These are phyloP conservation scores for Aramus guarauna DNA, from an alignment of 2,113 vertebrate genomes.

Conservation along the genomic window DNA sequence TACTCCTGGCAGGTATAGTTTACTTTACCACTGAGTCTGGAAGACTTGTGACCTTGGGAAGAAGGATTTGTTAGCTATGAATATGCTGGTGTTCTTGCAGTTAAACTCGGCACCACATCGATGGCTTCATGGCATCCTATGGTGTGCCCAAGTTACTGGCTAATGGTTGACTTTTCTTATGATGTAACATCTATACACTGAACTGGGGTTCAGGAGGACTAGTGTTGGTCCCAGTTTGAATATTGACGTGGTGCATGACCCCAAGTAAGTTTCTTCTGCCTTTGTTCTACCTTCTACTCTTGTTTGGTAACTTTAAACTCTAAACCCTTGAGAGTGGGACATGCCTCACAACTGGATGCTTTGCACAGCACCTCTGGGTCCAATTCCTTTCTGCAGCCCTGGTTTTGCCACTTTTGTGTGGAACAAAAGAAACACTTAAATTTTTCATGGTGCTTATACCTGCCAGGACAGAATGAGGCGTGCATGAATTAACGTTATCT, in stretches of 20 bases:
- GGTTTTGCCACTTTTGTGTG: not conserved
- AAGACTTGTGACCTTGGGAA: not conserved
- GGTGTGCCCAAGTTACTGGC: not conserved
- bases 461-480: not conserved
- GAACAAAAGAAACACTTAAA: not conserved
- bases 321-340: not conserved
- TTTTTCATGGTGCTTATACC: not conserved
- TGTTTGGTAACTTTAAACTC: not conserved
- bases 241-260: too few species aligned
- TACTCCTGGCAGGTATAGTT: not conserved
- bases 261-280: not conserved
- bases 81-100: not conserved
- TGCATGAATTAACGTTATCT: not conserved
- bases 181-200: not conserved
- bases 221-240: not conserved
- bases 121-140: not conserved
- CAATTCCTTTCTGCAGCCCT: not conserved
- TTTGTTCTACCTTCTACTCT: not conserved
- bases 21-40: not conserved
- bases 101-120: accelerated
- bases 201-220: not conserved
- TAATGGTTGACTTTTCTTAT: not conserved
- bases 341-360: not conserved
- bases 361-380: not conserved
- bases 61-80: not conserved